Base-by-base conservation (phyloP, 2,888 invertebrate species). In the Drosophila emarginata region DNA sequence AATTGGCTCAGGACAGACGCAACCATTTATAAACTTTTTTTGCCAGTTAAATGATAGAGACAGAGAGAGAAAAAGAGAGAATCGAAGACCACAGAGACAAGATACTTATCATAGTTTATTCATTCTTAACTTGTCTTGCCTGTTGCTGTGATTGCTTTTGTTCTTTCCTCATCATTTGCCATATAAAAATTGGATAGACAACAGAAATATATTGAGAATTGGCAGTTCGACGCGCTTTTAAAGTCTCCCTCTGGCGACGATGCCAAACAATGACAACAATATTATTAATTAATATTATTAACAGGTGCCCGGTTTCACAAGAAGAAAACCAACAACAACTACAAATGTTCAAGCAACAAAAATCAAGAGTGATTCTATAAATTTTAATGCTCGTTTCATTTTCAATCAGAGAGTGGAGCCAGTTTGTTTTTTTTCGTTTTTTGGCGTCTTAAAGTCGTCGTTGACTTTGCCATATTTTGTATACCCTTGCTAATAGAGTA, bases 21-120 rank as follows among this genome's bases (percentile, higher is more conserved):
- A 76, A 79, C 79, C 89, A 90, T 90, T 90, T 90, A 90, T 90
- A 90, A 87, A 78, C 79, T 89, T 87, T 84, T 84, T 81, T 76
- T 54, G 50, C 65, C 39, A 4, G 36, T 57, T 64, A 70, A 63
- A 45, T 40, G 54, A 57, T 28, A 39, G n/a, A 40, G 18, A 45
- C 45, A 45, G 45, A 32, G 32, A 32, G 11, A 39, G n/a, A 28
- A 39, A 59, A 18, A 52, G 71, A 67, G 56, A 67, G 66, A 37
- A 61, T 63, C 45, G 64, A 66, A 28, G 63, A 61, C 9, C 52
- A 53, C 40, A 32, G 56, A 40, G 54, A 28, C 69, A 56, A 64
- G 59, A 39, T 71, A 70, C 70, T 61, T 65, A 65, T 71, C 45
- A 85, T 79, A 83, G 84, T 85, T 84, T 83, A 85, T 83, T 81